phyloP scores from a whole-genome alignment of 2,797 vertebrate species.

The Chloroceryle inda region DNA sequence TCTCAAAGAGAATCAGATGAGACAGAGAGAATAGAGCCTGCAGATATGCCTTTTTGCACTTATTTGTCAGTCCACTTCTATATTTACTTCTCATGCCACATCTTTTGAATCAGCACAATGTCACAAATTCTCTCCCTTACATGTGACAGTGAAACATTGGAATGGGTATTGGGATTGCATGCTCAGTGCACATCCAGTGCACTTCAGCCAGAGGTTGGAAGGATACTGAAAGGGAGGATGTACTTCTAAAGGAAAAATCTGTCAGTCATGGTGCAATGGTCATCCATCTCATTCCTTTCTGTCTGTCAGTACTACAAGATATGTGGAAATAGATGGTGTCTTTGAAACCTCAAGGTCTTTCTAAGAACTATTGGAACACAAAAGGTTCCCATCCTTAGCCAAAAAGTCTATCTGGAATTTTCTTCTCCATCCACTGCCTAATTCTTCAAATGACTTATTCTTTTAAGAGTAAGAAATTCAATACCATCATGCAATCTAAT shows the following conservation, averaged over 20 bases:
- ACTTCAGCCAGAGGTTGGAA: conserved; percentile 19
- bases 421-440: neutral
- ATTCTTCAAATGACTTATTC: neutral
- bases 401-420: conserved; percentile 17
- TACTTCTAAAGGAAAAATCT: conserved; percentile 47
- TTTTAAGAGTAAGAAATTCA: neutral
- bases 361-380: neutral
- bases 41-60: conserved; percentile 50
- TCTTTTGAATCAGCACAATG: conserved; percentile 65
- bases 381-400: neutral
- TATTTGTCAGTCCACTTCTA: conserved; percentile 31
- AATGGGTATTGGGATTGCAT: conserved; percentile 50
- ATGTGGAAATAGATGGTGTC: conserved; percentile 31
- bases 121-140: conserved; percentile 35
- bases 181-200: conserved; percentile 38
- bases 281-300: conserved; percentile 22
- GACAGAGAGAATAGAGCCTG: conserved; percentile 38
- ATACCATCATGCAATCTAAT: neutral
- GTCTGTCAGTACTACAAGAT: conserved; percentile 20
- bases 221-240: neutral
- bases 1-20: neutral
- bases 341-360: conserved; percentile 67
- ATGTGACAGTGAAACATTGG: conserved; percentile 65
- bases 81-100: conserved; percentile 48
- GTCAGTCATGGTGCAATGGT: conserved; percentile 42